Evolutionary conservation across 2,113 vertebrate genomes (phyloP).

Genomic region (Camelus bactrianus): DNA sequence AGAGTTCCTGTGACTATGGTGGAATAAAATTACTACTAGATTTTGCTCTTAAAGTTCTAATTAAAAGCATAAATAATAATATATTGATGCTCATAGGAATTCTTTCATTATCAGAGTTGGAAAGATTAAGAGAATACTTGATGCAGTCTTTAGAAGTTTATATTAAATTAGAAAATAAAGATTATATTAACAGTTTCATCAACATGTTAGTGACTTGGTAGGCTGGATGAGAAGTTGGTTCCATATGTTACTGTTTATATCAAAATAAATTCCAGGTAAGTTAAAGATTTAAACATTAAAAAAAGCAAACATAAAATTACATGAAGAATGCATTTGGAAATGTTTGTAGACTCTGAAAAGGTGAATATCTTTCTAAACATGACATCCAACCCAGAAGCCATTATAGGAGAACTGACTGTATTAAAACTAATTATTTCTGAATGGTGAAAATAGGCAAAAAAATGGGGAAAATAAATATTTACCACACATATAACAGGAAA

Average conservation of each 20-base stretch:
- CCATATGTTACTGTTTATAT: not conserved
- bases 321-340: too few relatives aligned
- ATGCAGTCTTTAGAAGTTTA: constrained; percentile 29
- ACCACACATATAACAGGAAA: not conserved
- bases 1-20: not conserved
- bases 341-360: too few relatives aligned
- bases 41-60: constrained; percentile 27
- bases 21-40: constrained; percentile 34
- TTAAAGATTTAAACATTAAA: too few relatives aligned
- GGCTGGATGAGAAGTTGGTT: too few relatives aligned
- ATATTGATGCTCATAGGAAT: not conserved
- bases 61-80: constrained; percentile 14
- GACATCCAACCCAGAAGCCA: not conserved
- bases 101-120: constrained; percentile 14
- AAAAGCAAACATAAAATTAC: too few relatives aligned
- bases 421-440: constrained; percentile 40
- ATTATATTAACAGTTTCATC: constrained; percentile 11
- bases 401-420: not conserved
- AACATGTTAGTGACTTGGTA: not conserved
- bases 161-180: constrained; percentile 50
- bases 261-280: not conserved
- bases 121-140: constrained; percentile 44
- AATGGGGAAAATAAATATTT: not conserved
- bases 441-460: not conserved
- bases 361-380: not conserved